phyloP scores from a whole-genome alignment of 1,140 invertebrate species.

The Drosophila equinoxialis region DNA sequence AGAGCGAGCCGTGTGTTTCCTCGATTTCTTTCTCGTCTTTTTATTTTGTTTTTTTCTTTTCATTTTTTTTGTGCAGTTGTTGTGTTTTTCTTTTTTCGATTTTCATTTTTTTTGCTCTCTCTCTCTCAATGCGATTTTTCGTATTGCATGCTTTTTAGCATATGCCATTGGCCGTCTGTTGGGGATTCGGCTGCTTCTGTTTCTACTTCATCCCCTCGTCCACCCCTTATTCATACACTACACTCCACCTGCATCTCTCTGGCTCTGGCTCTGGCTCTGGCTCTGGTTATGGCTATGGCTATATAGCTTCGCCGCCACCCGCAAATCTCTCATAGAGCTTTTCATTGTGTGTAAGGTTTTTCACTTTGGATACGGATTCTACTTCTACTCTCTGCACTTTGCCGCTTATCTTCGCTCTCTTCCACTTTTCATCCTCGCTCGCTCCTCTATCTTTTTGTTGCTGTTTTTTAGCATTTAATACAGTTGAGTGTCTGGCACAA shows the following conservation, averaged over 20 bases:
- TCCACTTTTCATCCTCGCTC: conserved; percentile 3
- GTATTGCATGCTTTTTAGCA: conserved; percentile 80
- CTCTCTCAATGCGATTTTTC: conserved; percentile 64
- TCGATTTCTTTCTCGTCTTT: conserved; percentile 51
- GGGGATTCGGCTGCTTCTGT: conserved; percentile 12
- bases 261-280: not conserved
- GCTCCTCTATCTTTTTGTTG: conserved; percentile 45
- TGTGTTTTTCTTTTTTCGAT: conserved; percentile 43
- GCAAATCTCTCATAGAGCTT: conserved; percentile 63
- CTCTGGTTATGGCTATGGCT: not conserved
- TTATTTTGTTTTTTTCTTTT: conserved; percentile 19
- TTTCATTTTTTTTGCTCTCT: conserved; percentile 43
- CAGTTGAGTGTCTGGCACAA: conserved; percentile 81
- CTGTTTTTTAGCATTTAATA: conserved; percentile 82
- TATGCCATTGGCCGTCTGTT: conserved; percentile 74
- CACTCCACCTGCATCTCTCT: not conserved
- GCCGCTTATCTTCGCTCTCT: not conserved
- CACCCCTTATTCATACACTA: too few species aligned
- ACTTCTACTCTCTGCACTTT: conserved; percentile 4
- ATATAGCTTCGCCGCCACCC: not conserved
- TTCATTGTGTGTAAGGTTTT: conserved; percentile 81
- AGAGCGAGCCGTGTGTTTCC: conserved; percentile 40
- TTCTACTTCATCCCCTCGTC: not conserved
- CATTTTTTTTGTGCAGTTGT: not conserved
- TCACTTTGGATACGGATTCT: conserved; percentile 63